These are phyloP conservation scores for Zeuzera pyrina DNA, from an alignment of 2,888 invertebrate genomes.

Conservation along the genomic window DNA sequence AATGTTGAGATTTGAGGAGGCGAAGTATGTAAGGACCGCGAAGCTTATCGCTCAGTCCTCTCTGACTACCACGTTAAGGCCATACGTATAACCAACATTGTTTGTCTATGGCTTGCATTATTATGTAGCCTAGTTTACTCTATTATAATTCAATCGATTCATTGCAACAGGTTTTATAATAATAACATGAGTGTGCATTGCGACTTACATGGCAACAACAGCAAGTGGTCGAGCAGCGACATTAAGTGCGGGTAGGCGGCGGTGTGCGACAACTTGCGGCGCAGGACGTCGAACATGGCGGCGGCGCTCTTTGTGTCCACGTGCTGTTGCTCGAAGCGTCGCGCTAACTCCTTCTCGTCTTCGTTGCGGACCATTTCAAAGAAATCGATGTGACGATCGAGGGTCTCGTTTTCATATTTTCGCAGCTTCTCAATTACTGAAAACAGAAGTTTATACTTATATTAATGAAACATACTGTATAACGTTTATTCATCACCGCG, in stretches of 20 bases:
- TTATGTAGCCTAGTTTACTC: too few relatives aligned
- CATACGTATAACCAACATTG: too few relatives aligned
- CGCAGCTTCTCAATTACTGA: constrained; percentile 91
- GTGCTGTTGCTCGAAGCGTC: constrained; percentile 92
- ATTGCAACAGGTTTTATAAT: too few relatives aligned
- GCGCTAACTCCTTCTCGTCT: constrained; percentile 94
- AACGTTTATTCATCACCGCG: neutral
- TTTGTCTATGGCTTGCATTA: too few relatives aligned
- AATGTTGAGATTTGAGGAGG: too few relatives aligned
- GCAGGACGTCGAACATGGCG: constrained; percentile 91
- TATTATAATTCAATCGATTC: too few relatives aligned
- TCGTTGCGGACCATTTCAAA: constrained; percentile 98
- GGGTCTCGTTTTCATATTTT: constrained; percentile 93
- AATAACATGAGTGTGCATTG: too few relatives aligned
- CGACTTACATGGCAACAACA: constrained; percentile 86
- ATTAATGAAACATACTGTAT: neutral
- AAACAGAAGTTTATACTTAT: constrained; percentile 11
- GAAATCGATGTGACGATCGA: constrained; percentile 97
- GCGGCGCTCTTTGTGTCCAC: constrained; percentile 95
- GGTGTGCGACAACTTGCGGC: constrained; percentile 91
- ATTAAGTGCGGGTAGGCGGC: constrained; percentile 94
- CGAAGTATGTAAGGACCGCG: too few relatives aligned
- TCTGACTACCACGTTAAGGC: too few relatives aligned
- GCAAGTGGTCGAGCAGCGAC: constrained; percentile 90
- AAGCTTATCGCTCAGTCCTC: too few relatives aligned